Percentiles rank a stretch among this genome's conserved stretches.
phyloP scores from a whole-genome alignment of 2,113 vertebrate species.

The Petromus typicus region DNA sequence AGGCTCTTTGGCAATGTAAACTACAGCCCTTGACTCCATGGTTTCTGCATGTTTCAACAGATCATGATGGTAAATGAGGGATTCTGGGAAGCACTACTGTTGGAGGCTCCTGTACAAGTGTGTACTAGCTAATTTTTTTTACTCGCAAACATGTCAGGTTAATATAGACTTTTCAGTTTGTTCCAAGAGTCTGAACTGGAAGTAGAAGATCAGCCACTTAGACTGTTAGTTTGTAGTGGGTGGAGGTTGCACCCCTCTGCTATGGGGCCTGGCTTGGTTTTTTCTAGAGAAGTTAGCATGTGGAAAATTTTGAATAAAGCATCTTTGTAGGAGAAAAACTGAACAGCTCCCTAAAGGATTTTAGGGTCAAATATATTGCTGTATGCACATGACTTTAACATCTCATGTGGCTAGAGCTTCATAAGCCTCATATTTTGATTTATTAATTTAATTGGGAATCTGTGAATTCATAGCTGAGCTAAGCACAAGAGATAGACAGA shows the following conservation, averaged over 20 bases:
- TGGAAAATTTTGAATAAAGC: conserved; percentile 2
- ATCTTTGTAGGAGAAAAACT: neutral
- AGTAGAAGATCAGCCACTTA: neutral
- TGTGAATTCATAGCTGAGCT: neutral
- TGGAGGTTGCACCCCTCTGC: neutral
- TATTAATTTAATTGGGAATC: neutral
- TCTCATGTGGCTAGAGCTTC: neutral
- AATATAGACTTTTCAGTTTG: neutral
- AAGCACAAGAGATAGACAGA: neutral
- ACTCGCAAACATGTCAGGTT: neutral
- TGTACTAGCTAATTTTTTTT: neutral
- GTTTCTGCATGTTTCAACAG: neutral
- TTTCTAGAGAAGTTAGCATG: neutral
- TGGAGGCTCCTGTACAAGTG: neutral
- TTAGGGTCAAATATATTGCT: neutral
- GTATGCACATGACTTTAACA: neutral
- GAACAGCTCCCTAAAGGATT: neutral
- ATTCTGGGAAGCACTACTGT: neutral
- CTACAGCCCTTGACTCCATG: neutral
- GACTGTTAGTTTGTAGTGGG: fast-evolving
- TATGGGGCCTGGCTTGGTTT: neutral
- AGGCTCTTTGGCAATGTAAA: neutral
- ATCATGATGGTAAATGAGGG: neutral
- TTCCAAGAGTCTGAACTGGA: neutral
- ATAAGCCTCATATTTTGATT: neutral